Conservation (phyloP, 2,797 vertebrate genomes). For the Periophthalmus magnuspinnatus region DNA sequence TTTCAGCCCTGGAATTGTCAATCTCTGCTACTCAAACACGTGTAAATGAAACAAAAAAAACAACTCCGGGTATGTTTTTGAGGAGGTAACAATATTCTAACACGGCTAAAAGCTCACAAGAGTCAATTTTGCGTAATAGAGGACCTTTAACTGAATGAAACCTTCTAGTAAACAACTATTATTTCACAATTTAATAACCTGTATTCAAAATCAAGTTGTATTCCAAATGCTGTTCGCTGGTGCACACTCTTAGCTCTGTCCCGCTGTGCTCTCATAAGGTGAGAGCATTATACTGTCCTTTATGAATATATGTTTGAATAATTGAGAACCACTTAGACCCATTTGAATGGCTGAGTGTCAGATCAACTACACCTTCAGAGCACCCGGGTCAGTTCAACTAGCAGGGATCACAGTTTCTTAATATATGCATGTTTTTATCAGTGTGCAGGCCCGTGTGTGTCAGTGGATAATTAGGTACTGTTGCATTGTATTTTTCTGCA, state of each 20-base stretch:
- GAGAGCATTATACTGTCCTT: slow-evolving; percentile 51
- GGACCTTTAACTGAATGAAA: no score
- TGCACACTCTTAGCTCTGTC: neutral
- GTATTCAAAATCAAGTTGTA: neutral
- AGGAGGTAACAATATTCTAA: no score
- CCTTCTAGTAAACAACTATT: no score
- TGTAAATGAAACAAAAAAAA: no score
- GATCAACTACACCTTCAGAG: slow-evolving; percentile 68
- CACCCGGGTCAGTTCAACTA: slow-evolving; percentile 47
- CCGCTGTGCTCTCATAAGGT: slow-evolving; percentile 29
- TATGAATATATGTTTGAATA: slow-evolving; percentile 67
- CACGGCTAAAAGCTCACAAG: no score
- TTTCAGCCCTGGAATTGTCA: no score
- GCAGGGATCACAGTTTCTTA: slow-evolving; percentile 48
- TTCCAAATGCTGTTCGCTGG: neutral
- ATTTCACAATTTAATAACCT: neutral
- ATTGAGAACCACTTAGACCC: slow-evolving; percentile 72
- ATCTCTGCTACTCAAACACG: no score
- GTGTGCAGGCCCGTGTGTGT: slow-evolving; percentile 34
- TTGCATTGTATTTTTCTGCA: slow-evolving; percentile 70
- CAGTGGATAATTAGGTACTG: slow-evolving; percentile 66
- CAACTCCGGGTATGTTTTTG: no score
- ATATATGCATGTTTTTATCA: slow-evolving; percentile 63
- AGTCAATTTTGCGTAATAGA: no score
- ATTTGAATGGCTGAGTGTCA: slow-evolving; percentile 66